Base-by-base conservation (phyloP, 1,140 invertebrate species). In the Hyphantria cunea region DNA sequence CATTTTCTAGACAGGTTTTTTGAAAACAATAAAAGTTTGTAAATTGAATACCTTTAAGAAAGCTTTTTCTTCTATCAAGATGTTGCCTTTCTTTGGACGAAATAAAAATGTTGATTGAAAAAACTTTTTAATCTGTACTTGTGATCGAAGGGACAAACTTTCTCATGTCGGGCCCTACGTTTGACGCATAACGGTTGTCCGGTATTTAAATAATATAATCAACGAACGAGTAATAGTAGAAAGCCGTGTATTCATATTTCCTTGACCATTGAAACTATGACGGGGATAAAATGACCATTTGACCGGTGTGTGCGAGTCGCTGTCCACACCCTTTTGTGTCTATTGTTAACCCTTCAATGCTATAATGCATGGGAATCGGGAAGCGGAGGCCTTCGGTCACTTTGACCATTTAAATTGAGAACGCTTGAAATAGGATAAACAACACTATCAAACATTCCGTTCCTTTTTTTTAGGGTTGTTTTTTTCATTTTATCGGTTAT, bases 311-410 rank as follows among this genome's bases (percentile, higher is more conserved):
- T 72, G 79, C 61, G 64, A 68, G 62, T 53, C 74, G 84, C 84
- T 90, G 85, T 90, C 87, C 79, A 81, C 87, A 90, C 87, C 83
- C 81, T 68, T 84, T 90, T 90, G 80, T 88, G 72, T 32, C 63
- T 62, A 82, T 88, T 88, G 82, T 88, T 62, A 77, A 78, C 80
- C 84, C 82, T 88, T 86, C 81, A 80, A 68, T 58, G 74, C 65
- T 58, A 85, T 83, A 86, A 86, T 76, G 76, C 70, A 68, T 89
- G 86, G 85, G 86, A 89, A 89, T 79, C 81, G 84, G 85, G 84
- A 86, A 86, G 81, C 79, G 48, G 63, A 65, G 55, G 67, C 63
- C 66, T n/a, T 11, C 66, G 74, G 76, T 70, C 77, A 76, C 60
- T 70, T 62, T 72, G 72, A 78, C 76, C 76, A 82, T 82, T 86